Evolutionary conservation across 2,888 invertebrate species (phyloP).

Genomic region (Pachliopta kotzebuea): DNA sequence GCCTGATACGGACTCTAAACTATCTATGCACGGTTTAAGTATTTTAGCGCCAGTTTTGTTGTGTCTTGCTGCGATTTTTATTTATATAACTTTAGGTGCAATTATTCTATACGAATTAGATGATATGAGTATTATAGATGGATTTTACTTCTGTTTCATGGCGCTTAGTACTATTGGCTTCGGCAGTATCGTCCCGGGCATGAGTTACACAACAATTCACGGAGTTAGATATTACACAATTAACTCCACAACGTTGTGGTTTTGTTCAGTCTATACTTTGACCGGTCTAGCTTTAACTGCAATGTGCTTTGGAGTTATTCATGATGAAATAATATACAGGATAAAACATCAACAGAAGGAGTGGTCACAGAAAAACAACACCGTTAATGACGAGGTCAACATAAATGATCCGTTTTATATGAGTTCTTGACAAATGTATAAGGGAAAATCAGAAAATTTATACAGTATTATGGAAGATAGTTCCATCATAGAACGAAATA

Average conservation of each 20-base stretch:
- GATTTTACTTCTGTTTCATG: conserved; percentile 97
- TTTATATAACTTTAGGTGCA: conserved; percentile 95
- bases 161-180: conserved; percentile 96
- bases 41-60: conserved; percentile 94
- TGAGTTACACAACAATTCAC: conserved; percentile 74
- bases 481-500: conserved; percentile 65
- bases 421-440: conserved; percentile 87
- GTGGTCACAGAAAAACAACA: conserved; percentile 82
- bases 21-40: conserved; percentile 88
- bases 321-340: conserved; percentile 92
- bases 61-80: conserved; percentile 93
- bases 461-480: conserved; percentile 80
- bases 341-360: conserved; percentile 85
- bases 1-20: conserved; percentile 85
- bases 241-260: conserved; percentile 89
- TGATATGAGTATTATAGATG: conserved; percentile 93
- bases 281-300: conserved; percentile 93
- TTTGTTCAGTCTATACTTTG: conserved; percentile 92
- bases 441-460: conserved; percentile 77
- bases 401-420: conserved; percentile 84
- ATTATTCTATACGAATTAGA: conserved; percentile 93
- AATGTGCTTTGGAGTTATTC: conserved; percentile 94
- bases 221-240: conserved; percentile 79
- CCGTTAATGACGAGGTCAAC: conserved; percentile 84
- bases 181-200: conserved; percentile 91